Conservation (phyloP, 2,888 invertebrate species). For the Papilio protenor region DNA sequence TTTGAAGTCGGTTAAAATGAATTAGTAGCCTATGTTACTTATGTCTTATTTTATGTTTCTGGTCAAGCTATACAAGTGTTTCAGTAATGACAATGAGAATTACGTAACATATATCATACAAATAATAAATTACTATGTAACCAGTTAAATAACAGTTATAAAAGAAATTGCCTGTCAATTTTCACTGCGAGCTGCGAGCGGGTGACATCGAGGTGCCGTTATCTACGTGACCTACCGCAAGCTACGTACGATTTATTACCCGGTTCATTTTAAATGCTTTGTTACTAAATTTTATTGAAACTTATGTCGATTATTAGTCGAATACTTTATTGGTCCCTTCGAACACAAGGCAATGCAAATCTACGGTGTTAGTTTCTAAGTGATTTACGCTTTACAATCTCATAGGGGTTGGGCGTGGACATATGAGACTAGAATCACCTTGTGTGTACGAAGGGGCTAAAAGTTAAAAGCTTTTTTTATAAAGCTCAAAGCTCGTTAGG, state of each 20-base stretch:
- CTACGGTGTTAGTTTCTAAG: too few relatives aligned
- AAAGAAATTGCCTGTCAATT: conserved; percentile 39
- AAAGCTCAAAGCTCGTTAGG: too few relatives aligned
- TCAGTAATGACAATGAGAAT: neutral
- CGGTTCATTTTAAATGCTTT: conserved; percentile 14
- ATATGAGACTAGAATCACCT: too few relatives aligned
- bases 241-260: conserved; percentile 28
- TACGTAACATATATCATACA: conserved; percentile 18
- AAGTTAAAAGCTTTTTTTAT: too few relatives aligned
- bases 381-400: too few relatives aligned
- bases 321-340: neutral
- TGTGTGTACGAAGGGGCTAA: too few relatives aligned
- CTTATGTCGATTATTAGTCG: neutral
- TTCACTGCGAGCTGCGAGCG: conserved; percentile 17
- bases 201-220: conserved; percentile 34
- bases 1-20: too few relatives aligned
- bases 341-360: too few relatives aligned
- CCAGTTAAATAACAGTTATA: conserved; percentile 35
- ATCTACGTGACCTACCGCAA: conserved; percentile 36
- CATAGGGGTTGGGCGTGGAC: too few relatives aligned
- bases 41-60: too few relatives aligned
- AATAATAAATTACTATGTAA: conserved; percentile 26
- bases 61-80: too few relatives aligned
- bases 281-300: conserved; percentile 5
- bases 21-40: too few relatives aligned